A percentile compares a stretch with the other conserved stretches of the same genome.
Conservation (phyloP, 2,888 invertebrate species). For the Diabrotica balteata region DNA sequence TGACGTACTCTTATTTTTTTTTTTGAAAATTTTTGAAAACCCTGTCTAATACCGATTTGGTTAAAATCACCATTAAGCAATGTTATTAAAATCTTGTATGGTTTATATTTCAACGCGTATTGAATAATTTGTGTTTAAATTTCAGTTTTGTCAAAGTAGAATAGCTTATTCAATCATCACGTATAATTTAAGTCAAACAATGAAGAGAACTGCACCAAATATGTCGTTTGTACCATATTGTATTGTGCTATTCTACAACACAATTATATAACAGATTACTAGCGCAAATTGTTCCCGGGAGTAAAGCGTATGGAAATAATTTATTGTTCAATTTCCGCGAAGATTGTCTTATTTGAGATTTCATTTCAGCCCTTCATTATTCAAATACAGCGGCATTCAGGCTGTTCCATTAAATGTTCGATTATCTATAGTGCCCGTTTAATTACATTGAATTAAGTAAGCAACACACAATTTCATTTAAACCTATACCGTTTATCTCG, state of each 20-base stretch:
- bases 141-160: no score
- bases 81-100: no score
- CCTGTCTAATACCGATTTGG: no score
- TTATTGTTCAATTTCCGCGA: conserved; percentile 11
- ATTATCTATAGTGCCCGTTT: conserved; percentile 17
- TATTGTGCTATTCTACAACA: no score
- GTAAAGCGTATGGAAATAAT: not conserved
- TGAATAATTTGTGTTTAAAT: no score
- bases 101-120: no score
- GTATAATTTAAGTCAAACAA: not conserved
- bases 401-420: conserved; percentile 8
- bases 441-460: conserved; percentile 17
- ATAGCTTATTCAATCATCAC: no score
- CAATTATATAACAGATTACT: not conserved
- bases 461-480: not conserved
- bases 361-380: conserved; percentile 16
- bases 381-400: conserved; percentile 13
- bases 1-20: no score
- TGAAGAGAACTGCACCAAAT: not conserved
- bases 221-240: not conserved
- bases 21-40: no score
- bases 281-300: not conserved
- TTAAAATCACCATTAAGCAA: no score
- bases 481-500: no score
- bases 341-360: conserved; percentile 12